phyloP scores from a whole-genome alignment of 2,113 vertebrate species.

The Rhea pennata region DNA sequence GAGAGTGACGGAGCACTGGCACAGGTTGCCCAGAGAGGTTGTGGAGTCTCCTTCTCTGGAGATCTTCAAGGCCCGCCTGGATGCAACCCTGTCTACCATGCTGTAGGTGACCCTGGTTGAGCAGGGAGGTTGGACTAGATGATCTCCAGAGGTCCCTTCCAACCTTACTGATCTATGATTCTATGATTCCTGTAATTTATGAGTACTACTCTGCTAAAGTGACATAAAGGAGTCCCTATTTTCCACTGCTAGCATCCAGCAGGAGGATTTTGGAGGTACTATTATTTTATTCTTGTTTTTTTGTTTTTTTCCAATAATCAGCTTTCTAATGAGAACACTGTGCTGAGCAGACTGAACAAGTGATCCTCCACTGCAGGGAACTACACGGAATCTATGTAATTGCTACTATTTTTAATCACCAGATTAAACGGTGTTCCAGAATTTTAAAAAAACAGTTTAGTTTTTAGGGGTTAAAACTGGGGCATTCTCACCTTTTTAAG shows the following conservation, averaged over 20 bases:
- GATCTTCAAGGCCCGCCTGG: no score
- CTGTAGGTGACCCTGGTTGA: no score
- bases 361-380: neutral
- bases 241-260: neutral
- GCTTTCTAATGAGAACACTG: neutral
- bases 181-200: no score
- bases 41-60: no score
- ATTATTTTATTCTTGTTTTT: no score
- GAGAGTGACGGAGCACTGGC: no score
- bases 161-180: no score
- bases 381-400: neutral
- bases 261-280: neutral
- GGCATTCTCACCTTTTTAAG: neutral
- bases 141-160: no score
- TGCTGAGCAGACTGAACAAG: no score
- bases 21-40: no score
- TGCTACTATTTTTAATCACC: neutral
- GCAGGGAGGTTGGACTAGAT: no score
- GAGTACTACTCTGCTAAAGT: neutral
- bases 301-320: neutral
- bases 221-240: neutral
- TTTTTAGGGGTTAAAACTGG: neutral
- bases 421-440: neutral
- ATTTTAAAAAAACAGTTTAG: neutral
- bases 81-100: no score